phyloP scores from a whole-genome alignment of 2,113 vertebrate genomes.

The Zonotrichia leucophrys region DNA sequence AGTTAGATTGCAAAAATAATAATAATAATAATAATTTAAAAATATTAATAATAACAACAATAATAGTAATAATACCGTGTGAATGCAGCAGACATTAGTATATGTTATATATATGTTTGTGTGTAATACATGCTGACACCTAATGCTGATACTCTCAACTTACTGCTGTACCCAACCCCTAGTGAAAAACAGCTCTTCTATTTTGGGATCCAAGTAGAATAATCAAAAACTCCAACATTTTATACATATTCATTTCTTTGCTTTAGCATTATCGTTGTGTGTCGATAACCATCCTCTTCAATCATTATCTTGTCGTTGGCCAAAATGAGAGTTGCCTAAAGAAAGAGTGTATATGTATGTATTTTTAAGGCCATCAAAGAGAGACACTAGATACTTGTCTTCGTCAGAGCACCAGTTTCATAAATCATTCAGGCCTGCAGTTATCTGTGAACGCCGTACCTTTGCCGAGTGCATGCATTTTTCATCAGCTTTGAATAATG shows the following conservation, averaged over 20 bases:
- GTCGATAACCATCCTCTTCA: background rate
- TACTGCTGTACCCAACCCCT: background rate
- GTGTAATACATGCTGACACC: background rate
- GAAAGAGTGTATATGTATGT: background rate
- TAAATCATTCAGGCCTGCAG: constrained; percentile 63
- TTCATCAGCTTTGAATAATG: constrained; percentile 56
- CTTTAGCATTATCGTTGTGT: background rate
- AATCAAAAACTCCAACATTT: background rate
- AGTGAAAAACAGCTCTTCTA: background rate
- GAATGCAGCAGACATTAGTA: background rate
- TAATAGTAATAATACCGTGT: background rate
- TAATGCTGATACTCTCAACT: background rate
- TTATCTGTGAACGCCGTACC: background rate
- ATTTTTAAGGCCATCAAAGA: constrained; percentile 26
- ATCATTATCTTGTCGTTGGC: background rate
- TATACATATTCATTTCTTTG: background rate
- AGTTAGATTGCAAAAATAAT: background rate
- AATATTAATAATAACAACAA: background rate
- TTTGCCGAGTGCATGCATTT: constrained; percentile 43
- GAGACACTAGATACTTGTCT: constrained; percentile 44
- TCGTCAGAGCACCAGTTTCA: constrained; percentile 30
- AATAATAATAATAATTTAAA: background rate
- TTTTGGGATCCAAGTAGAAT: background rate
- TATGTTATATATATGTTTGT: too few relatives aligned
- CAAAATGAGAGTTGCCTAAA: background rate